Base-by-base conservation (phyloP, 2,113 vertebrate genomes). In the Notiomystis cincta region DNA sequence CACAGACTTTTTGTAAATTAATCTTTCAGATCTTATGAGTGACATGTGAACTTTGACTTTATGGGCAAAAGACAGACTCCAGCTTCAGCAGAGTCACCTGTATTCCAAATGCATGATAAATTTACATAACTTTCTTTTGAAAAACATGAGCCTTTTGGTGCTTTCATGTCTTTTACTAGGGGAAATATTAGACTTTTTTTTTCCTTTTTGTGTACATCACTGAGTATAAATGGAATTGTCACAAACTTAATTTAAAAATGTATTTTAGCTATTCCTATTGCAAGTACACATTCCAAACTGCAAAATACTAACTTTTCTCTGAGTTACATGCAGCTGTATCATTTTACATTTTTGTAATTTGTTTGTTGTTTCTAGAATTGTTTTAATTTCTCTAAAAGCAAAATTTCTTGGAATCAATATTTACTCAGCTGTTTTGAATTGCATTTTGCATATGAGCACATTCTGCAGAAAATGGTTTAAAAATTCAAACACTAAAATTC, bases 21-120 rank as follows among this genome's bases (percentile, higher is more conserved):
- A 92, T 95, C 90, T 93, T 96, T 95, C 72, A 95, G 65, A 80
- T 77, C 65, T 93, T 94, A 89, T 82, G 82, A 97, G 58, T 96
- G 88, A 89, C 81, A 69, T 22, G 44, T 91, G 89, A 95, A 94
- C 93, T 92, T 93, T 96, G 95, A 89, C 87, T 78, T 96, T 38
- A 53, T 87, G 64, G 58, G 72, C 85, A 82, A 89, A 88, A 86
- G 40, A 40, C 56, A 88, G 82, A 70, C 57, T 92, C n/a, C 45
- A 61, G 45, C 53, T 84, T 69, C 60, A 75, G n/a, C 33, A 38
- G 83, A 95, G 65, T 83, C 87, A 91, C 78, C 64, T 92, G 48
- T 90, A 48, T 85, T 56, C 67, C 45, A 77, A 91, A 62, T 89
- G 62, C 58, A n/a, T 15, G 15, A 86, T 95, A 57, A 67, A 67